These are phyloP conservation scores for Chalcis sispes DNA, from an alignment of 2,888 invertebrate species.

Conservation along the genomic window DNA sequence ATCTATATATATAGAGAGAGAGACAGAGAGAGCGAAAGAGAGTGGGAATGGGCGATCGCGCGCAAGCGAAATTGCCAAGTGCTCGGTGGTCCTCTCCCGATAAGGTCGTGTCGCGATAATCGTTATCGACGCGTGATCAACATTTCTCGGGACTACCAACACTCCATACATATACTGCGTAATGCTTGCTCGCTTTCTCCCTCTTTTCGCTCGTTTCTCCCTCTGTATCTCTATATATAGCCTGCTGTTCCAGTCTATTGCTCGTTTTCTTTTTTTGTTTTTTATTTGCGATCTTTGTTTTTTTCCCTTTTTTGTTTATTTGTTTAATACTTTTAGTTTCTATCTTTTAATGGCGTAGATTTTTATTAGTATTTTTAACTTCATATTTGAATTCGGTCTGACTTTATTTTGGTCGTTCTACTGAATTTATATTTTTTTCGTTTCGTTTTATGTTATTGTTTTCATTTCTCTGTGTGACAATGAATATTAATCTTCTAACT, in stretches of 20 bases:
- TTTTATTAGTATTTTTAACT: no score
- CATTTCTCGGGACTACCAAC: constrained; percentile 58
- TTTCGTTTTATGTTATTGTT: no score
- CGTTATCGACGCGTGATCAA: constrained; percentile 61
- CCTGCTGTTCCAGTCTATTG: no score
- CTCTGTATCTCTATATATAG: not conserved
- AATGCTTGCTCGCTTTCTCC: constrained; percentile 49
- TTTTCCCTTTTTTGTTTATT: no score
- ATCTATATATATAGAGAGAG: not conserved
- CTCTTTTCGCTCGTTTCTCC: constrained; percentile 31
- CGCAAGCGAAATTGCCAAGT: constrained; percentile 50
- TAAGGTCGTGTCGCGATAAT: constrained; percentile 64
- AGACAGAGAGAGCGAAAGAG: not conserved
- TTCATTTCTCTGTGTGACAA: no score
- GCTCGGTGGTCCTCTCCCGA: constrained; percentile 38
- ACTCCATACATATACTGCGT: constrained; percentile 41
- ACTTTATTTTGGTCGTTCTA: no score
- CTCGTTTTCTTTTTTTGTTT: not conserved
- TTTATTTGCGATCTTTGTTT: no score
- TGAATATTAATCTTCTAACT: no score
- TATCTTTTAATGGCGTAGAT: no score
- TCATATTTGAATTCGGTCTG: no score
- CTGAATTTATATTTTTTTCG: no score
- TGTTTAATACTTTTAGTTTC: no score
- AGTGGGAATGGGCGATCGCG: constrained; percentile 4